These are phyloP conservation scores for Ornithoptera priamus DNA, from an alignment of 2,888 invertebrate species.

Conservation along the genomic window DNA sequence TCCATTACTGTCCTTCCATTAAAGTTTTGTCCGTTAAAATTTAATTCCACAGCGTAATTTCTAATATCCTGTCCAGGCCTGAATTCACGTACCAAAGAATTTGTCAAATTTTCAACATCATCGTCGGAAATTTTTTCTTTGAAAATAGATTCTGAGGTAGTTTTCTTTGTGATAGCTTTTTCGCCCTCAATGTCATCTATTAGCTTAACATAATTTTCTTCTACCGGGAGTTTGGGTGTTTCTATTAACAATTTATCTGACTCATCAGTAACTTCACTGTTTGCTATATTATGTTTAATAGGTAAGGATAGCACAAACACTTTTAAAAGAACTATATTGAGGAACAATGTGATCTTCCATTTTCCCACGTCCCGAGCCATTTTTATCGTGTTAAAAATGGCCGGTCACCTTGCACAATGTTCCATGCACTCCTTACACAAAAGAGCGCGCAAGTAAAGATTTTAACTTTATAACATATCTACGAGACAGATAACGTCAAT, in stretches of 20 bases:
- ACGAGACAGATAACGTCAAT: slow-evolving; percentile 46
- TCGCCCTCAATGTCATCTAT: neutral
- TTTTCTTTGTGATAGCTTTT: neutral
- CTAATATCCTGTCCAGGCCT: slow-evolving; percentile 49
- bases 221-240: neutral
- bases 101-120: slow-evolving; percentile 34
- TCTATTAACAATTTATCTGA: neutral
- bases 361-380: slow-evolving; percentile 58
- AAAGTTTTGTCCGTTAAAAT: slow-evolving; percentile 44
- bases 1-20: slow-evolving; percentile 49
- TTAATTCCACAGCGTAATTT: slow-evolving; percentile 48
- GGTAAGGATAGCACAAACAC: slow-evolving; percentile 51
- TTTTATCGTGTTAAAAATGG: slow-evolving; percentile 42
- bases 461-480: slow-evolving; percentile 23
- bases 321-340: slow-evolving; percentile 43
- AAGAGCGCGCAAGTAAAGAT: slow-evolving; percentile 41
- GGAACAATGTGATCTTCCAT: slow-evolving; percentile 49
- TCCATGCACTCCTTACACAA: slow-evolving; percentile 45
- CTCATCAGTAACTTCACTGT: neutral
- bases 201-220: neutral
- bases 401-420: slow-evolving; percentile 39
- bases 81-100: slow-evolving; percentile 37
- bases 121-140: neutral
- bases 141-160: neutral
- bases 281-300: slow-evolving; percentile 30